Evolutionary conservation across 2,888 invertebrate species (phyloP).

Genomic region (Anorthoa munda): DNA sequence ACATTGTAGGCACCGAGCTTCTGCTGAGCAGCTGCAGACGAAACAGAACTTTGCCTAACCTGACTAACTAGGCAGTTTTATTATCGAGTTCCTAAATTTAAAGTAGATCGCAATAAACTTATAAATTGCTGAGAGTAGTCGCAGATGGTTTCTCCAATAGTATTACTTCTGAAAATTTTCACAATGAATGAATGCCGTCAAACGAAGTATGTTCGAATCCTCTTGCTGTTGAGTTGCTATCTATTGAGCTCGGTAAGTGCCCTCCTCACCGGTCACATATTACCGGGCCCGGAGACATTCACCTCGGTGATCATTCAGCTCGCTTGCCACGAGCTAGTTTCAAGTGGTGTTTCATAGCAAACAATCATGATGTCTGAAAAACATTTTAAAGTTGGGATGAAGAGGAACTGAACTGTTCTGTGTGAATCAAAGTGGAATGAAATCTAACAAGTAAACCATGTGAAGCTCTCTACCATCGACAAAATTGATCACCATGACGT

Average conservation of each 20-base stretch:
- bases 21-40: no score
- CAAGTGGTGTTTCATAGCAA: background rate
- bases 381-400: no score
- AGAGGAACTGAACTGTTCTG: no score
- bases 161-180: background rate
- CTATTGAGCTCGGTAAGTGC: background rate
- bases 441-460: no score
- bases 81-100: background rate
- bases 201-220: slow-evolving; percentile 4
- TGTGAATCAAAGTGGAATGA: no score
- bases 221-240: background rate
- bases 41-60: no score
- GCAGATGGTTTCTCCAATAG: background rate
- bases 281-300: background rate
- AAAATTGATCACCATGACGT: no score
- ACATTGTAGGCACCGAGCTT: no score
- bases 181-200: background rate
- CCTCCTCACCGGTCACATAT: background rate
- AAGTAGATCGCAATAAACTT: background rate
- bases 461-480: no score
- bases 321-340: slow-evolving; percentile 2
- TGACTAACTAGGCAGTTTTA: no score
- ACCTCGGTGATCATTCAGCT: background rate
- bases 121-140: background rate
- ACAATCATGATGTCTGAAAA: background rate